Conservation (phyloP, 2,113 vertebrate genomes). For the Centropus bengalensis region DNA sequence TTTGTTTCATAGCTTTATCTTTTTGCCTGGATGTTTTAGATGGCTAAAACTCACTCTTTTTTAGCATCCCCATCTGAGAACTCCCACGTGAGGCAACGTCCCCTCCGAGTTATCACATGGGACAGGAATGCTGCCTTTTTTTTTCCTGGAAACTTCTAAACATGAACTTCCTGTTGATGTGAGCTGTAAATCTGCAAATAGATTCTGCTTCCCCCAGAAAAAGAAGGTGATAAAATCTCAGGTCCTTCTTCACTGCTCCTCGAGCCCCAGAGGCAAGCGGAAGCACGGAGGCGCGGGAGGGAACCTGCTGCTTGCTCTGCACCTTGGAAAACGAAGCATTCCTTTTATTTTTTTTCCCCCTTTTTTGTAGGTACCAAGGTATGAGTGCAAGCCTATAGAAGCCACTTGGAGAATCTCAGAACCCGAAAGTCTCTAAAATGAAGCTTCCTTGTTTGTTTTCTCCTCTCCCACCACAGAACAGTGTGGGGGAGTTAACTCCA, state of each 20-base stretch:
- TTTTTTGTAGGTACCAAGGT: background rate
- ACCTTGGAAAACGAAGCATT: background rate
- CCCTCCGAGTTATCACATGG: background rate
- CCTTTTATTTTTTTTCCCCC: background rate
- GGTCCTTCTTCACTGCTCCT: background rate
- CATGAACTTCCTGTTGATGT: constrained; percentile 40
- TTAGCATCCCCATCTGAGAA: background rate
- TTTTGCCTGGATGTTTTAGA: constrained; percentile 1
- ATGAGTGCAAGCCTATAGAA: background rate
- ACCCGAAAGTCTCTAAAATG: background rate
- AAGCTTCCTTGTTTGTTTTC: background rate
- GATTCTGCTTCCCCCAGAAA: background rate
- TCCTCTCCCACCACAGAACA: background rate
- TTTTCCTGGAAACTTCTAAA: constrained; percentile 58
- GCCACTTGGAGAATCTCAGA: constrained; percentile 7
- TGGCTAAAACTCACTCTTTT: background rate
- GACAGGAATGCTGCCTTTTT: constrained; percentile 26
- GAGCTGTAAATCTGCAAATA: constrained; percentile 8
- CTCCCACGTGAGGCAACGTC: background rate
- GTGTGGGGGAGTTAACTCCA: background rate
- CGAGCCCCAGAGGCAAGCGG: background rate
- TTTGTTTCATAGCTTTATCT: background rate
- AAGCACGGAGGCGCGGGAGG: background rate
- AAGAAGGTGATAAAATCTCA: constrained; percentile 18
- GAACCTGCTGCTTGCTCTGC: background rate